Evolutionary conservation across 2,888 invertebrate genomes (phyloP).

Genomic region (Xanthia togata): DNA sequence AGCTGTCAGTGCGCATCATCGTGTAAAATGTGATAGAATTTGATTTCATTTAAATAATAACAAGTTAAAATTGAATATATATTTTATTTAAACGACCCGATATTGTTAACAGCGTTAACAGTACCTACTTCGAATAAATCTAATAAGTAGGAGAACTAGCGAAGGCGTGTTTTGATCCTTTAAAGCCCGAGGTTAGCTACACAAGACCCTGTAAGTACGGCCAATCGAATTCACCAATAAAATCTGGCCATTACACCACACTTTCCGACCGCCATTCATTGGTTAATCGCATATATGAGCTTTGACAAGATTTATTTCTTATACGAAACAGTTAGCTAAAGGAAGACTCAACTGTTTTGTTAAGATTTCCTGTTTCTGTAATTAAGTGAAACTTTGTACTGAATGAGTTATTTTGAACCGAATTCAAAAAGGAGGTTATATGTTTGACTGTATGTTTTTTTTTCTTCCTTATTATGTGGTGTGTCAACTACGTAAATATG

Average conservation of each 20-base stretch:
- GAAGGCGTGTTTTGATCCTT: slow-evolving; percentile 48
- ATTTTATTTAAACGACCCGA: not conserved
- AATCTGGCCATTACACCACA: slow-evolving; percentile 58
- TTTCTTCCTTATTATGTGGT: not conserved
- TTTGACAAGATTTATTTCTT: slow-evolving; percentile 18
- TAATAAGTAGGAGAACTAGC: slow-evolving; percentile 33
- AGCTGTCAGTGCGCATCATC: no score
- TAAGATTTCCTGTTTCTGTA: not conserved
- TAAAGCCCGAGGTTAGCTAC: slow-evolving; percentile 53
- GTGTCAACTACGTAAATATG: no score
- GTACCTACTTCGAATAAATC: slow-evolving; percentile 40
- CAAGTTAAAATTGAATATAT: not conserved
- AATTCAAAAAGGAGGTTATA: no score
- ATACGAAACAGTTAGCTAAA: not conserved
- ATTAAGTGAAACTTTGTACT: not conserved
- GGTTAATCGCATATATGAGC: slow-evolving; percentile 58
- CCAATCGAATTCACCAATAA: slow-evolving; percentile 64
- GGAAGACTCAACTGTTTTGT: not conserved
- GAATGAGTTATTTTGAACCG: no score
- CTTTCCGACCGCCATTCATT: slow-evolving; percentile 44
- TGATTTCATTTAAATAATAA: not conserved
- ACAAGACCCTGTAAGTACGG: slow-evolving; percentile 50
- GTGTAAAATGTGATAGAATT: not conserved
- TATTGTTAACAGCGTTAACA: not conserved
- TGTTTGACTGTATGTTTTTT: no score